Evolutionary conservation across 2,797 vertebrate genomes (phyloP).

Genomic region (Pangasius krempfi): DNA sequence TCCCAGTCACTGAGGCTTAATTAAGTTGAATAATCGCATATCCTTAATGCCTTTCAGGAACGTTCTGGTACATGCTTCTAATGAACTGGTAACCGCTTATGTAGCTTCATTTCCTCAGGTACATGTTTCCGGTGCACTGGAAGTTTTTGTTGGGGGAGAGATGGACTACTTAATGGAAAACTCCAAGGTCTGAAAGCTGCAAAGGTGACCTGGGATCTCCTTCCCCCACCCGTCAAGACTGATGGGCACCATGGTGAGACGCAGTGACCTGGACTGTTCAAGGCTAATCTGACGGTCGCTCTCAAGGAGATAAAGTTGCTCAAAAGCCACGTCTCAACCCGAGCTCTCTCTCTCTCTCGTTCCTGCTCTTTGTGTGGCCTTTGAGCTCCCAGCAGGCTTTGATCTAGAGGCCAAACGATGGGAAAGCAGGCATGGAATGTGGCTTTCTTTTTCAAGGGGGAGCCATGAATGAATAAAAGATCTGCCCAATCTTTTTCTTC

Average conservation of each 20-base stretch:
- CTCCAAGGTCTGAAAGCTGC: constrained; percentile 1
- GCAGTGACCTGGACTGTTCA: constrained; percentile 29
- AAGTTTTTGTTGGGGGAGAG: background rate
- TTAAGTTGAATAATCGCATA: constrained; percentile 8
- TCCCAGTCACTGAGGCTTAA: constrained; percentile 6
- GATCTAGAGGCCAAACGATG: constrained; percentile 46
- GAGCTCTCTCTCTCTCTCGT: constrained; percentile 15
- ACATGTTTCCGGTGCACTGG: background rate
- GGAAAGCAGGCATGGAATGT: constrained; percentile 49
- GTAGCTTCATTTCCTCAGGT: background rate
- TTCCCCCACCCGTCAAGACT: background rate
- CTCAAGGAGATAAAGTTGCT: constrained; percentile 52
- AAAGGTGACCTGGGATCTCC: constrained; percentile 1
- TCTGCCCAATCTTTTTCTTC: constrained; percentile 19
- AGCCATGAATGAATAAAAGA: constrained; percentile 41
- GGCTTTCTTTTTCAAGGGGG: constrained; percentile 35
- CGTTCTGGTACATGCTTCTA: background rate
- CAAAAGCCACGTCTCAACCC: constrained; percentile 28
- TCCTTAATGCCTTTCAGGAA: background rate
- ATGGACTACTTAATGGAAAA: constrained; percentile 16
- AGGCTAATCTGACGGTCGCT: constrained; percentile 34
- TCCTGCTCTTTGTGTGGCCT: constrained; percentile 51
- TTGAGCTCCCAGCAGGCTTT: constrained; percentile 44
- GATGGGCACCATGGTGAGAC: background rate
- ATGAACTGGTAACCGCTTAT: background rate